phyloP scores from a whole-genome alignment of 2,888 invertebrate species.

The Seladonia tumulorum region DNA sequence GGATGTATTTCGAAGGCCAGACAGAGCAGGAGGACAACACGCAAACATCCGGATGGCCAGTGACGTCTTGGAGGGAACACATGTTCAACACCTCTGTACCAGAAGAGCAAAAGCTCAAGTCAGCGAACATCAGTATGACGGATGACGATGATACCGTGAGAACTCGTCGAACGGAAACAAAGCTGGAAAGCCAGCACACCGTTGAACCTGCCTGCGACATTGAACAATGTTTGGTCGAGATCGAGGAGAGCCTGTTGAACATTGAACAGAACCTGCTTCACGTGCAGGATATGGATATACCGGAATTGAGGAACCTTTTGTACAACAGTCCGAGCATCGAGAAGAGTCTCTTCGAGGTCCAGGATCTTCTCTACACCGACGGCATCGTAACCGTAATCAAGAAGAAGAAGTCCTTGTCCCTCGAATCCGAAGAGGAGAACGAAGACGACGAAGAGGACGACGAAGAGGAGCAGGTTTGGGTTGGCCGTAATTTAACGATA shows the following conservation, averaged over 20 bases:
- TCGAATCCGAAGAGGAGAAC: constrained; percentile 62
- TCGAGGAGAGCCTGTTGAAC: constrained; percentile 79
- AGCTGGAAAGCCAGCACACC: constrained; percentile 40
- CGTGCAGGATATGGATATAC: constrained; percentile 78
- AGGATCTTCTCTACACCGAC: constrained; percentile 73
- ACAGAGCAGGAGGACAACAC: constrained; percentile 52
- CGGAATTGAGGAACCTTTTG: constrained; percentile 76
- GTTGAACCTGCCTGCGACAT: constrained; percentile 72
- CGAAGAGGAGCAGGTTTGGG: constrained; percentile 62
- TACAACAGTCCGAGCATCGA: constrained; percentile 77
- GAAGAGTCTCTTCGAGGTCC: constrained; percentile 72
- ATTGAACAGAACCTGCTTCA: constrained; percentile 79
- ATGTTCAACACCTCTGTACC: not conserved
- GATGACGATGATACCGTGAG: not conserved
- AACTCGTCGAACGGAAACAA: constrained; percentile 16
- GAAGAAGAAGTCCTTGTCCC: constrained; percentile 55
- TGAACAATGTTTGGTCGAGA: constrained; percentile 79
- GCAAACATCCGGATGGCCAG: constrained; percentile 48
- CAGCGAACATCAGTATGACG: not conserved
- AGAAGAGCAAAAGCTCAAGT: constrained; percentile 15
- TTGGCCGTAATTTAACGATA: constrained; percentile 47
- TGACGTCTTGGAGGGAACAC: constrained; percentile 50
- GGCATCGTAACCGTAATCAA: constrained; percentile 62
- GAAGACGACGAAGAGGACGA: constrained; percentile 64
- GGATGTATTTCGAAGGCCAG: constrained; percentile 74